Evolutionary conservation across 1,140 invertebrate genomes (phyloP).

Genomic region (Drosophila ercepeae): DNA sequence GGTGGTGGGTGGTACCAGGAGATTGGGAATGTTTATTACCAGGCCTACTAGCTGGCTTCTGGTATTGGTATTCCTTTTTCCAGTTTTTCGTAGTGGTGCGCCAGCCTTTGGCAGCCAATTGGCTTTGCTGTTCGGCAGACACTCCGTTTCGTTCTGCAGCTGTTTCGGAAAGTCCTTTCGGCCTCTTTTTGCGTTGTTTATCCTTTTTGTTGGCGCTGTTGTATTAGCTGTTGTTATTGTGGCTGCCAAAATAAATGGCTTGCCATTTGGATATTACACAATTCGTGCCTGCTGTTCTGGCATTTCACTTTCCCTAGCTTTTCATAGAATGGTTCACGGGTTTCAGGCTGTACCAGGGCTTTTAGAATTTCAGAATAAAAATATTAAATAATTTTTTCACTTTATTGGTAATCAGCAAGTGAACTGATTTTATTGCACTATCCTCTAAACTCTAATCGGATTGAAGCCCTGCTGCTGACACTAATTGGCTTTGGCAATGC

Average conservation of each 20-base stretch:
- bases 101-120: constrained; percentile 45
- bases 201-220: constrained; percentile 21
- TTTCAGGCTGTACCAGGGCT: neutral
- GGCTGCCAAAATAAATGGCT: constrained; percentile 49
- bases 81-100: constrained; percentile 20
- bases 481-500: constrained; percentile 62
- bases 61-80: neutral
- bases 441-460: constrained; percentile 23
- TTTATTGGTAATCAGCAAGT: no score
- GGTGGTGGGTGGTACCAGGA: constrained; percentile 1
- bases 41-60: constrained; percentile 44
- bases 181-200: constrained; percentile 16
- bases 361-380: neutral
- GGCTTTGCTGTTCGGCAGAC: constrained; percentile 49
- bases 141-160: constrained; percentile 33
- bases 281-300: constrained; percentile 34
- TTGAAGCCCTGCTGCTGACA: constrained; percentile 23
- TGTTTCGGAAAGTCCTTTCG: constrained; percentile 39
- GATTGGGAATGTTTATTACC: constrained; percentile 58
- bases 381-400: no score
- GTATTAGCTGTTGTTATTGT: constrained; percentile 30
- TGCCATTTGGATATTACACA: constrained; percentile 60
- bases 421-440: constrained; percentile 19
- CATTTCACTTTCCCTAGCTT: constrained; percentile 22
- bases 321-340: constrained; percentile 9